phyloP scores from a whole-genome alignment of 2,888 invertebrate genomes.

The Ypsolopha scabrella region DNA sequence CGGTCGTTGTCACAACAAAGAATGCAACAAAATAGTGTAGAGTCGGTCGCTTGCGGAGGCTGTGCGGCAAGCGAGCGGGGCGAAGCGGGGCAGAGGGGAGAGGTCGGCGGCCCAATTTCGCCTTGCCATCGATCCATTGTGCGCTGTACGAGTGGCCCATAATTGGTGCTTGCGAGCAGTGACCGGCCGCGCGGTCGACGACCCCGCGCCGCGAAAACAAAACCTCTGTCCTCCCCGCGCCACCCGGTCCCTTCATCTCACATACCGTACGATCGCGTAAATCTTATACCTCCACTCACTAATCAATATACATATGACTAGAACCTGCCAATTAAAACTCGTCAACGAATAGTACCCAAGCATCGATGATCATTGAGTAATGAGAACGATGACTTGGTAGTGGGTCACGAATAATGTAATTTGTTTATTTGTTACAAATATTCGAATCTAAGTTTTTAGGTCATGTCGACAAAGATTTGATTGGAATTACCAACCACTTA shows the following conservation, averaged over 20 bases:
- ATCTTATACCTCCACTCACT: conserved; percentile 6
- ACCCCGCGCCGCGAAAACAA: conserved; percentile 60
- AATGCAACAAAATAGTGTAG: conserved; percentile 3
- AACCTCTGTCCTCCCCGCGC: conserved; percentile 38
- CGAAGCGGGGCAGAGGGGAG: conserved; percentile 22
- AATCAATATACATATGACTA: conserved; percentile 10
- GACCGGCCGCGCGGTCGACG: conserved; percentile 62
- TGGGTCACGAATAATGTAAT: conserved; percentile 16
- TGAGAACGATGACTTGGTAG: conserved; percentile 56
- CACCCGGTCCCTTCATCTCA: conserved; percentile 9
- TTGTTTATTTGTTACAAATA: conserved; percentile 3
- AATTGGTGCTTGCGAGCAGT: conserved; percentile 67
- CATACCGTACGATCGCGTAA: conserved; percentile 6
- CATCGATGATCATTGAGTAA: conserved; percentile 44
- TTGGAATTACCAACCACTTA: conserved; percentile 8
- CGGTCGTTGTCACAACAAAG: background rate
- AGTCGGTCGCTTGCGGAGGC: background rate
- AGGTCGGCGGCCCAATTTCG: conserved; percentile 61
- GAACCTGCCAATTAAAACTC: conserved; percentile 7
- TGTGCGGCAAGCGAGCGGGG: conserved; percentile 7
- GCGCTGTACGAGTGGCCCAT: conserved; percentile 69
- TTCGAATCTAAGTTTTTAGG: conserved; percentile 18
- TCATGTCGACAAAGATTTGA: conserved; percentile 27
- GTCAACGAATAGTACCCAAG: conserved; percentile 29
- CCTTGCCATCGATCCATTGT: conserved; percentile 70